phyloP scores from a whole-genome alignment of 2,113 vertebrate genomes.

The Anser cygnoides region DNA sequence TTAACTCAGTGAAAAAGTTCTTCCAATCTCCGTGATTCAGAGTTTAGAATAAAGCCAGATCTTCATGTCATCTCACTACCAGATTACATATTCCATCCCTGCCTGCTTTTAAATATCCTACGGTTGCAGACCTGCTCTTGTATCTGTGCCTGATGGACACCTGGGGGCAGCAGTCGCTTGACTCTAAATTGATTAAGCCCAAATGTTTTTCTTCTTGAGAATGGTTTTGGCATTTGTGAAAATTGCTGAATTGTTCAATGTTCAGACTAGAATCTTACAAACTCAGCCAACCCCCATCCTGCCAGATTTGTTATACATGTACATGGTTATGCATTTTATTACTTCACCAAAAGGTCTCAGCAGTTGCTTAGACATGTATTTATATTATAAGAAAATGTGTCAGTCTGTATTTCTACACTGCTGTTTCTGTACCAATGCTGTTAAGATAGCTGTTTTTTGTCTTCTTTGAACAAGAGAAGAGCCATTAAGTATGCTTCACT shows the following conservation, averaged over 20 bases:
- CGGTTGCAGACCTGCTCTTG: accelerated
- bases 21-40: accelerated
- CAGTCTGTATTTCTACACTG: background rate
- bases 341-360: background rate
- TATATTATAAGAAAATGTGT: background rate
- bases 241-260: accelerated
- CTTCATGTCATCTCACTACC: accelerated
- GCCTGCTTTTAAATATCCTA: accelerated
- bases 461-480: background rate
- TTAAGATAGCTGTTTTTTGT: background rate
- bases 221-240: accelerated
- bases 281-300: accelerated
- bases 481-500: background rate
- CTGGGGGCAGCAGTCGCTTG: conserved; percentile 12
- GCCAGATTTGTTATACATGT: background rate
- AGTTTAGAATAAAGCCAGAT: background rate
- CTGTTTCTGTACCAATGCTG: background rate
- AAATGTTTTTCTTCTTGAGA: background rate
- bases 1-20: background rate
- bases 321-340: background rate
- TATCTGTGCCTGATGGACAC: background rate
- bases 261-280: background rate
- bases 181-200: accelerated
- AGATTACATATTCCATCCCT: accelerated
- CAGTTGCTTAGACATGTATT: background rate